phyloP scores from a whole-genome alignment of 1,140 invertebrate genomes.

The Drosophila navojoa region DNA sequence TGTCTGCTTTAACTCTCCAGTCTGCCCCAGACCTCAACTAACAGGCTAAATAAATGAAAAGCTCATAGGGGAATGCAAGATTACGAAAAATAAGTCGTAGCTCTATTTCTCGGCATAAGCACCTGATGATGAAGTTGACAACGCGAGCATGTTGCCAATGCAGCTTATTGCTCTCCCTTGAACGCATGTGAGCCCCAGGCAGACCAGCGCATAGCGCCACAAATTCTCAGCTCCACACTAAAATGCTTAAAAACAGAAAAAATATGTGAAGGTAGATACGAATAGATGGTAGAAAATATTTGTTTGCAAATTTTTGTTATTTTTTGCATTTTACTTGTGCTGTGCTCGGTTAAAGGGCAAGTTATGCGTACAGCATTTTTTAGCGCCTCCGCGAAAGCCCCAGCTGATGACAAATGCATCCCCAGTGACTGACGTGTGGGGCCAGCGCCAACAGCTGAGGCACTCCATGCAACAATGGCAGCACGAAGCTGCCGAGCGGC shows the following conservation, averaged over 20 bases:
- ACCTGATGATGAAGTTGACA: slow-evolving; percentile 44
- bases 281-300: slow-evolving; percentile 32
- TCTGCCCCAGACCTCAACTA: background rate
- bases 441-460: slow-evolving; percentile 4
- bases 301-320: slow-evolving; percentile 56
- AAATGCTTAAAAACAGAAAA: slow-evolving; percentile 3
- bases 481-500: background rate
- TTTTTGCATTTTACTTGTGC: slow-evolving; percentile 40
- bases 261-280: slow-evolving; percentile 14
- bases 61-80: background rate
- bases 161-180: slow-evolving; percentile 73
- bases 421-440: slow-evolving; percentile 49
- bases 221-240: slow-evolving; percentile 18
- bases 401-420: slow-evolving; percentile 67
- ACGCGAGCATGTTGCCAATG: slow-evolving; percentile 62
- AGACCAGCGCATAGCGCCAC: slow-evolving; percentile 22
- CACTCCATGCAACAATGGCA: background rate
- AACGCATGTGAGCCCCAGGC: slow-evolving; percentile 24
- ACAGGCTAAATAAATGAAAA: background rate
- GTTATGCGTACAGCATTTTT: slow-evolving; percentile 65
- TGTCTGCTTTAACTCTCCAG: no score
- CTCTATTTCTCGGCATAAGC: slow-evolving; percentile 9
- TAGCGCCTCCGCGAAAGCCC: slow-evolving; percentile 42
- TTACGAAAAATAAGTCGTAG: background rate
- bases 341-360: slow-evolving; percentile 60